Evolutionary conservation across 2,888 invertebrate species (phyloP).

Genomic region (Tupiocoris notatus): DNA sequence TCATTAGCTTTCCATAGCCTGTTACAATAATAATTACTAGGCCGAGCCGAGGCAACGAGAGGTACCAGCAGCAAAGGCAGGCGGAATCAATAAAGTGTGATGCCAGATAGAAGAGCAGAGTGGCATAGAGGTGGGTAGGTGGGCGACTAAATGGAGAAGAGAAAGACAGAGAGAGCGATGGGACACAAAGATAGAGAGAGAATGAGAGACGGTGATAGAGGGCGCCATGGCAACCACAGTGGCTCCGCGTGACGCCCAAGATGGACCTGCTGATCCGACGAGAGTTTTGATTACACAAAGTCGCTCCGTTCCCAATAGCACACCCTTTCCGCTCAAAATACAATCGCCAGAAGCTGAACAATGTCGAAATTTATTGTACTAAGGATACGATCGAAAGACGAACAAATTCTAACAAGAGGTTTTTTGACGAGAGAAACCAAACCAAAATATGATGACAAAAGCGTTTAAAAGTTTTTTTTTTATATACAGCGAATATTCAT

Average conservation of each 20-base stretch:
- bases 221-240: slow-evolving; percentile 31
- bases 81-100: slow-evolving; percentile 41
- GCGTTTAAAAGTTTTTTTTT: too few species aligned
- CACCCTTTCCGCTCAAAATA: too few species aligned
- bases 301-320: too few species aligned
- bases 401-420: too few species aligned
- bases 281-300: not conserved
- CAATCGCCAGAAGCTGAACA: too few species aligned
- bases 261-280: slow-evolving; percentile 18
- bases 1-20: not conserved
- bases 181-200: too few species aligned
- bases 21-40: not conserved
- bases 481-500: too few species aligned
- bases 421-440: too few species aligned
- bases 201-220: not conserved
- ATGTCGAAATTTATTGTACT: too few species aligned
- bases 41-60: not conserved
- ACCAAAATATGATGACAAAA: too few species aligned
- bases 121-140: too few species aligned
- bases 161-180: not conserved
- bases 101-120: slow-evolving; percentile 17
- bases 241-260: slow-evolving; percentile 29
- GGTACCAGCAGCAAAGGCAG: slow-evolving; percentile 23
- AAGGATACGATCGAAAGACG: too few species aligned
- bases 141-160: not conserved